Conservation (phyloP, 1,140 invertebrate species). For the Eupeodes corollae region DNA sequence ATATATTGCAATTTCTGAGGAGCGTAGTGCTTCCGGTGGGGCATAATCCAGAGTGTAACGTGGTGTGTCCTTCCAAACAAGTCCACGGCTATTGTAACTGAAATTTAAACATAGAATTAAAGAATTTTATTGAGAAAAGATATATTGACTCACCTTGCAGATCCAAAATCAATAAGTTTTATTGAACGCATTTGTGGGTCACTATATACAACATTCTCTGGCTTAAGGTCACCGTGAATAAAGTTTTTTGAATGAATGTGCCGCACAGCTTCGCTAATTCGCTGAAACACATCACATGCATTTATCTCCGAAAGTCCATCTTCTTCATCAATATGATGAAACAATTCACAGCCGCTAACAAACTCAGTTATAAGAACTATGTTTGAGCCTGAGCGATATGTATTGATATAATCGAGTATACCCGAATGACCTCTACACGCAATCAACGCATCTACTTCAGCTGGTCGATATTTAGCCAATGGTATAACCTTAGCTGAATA, state of each 20-base stretch:
- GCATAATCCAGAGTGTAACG: constrained; percentile 85
- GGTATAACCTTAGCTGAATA: constrained; percentile 55
- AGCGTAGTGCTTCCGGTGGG: constrained; percentile 71
- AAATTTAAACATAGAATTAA: neutral
- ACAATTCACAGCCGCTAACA: constrained; percentile 77
- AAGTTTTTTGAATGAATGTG: constrained; percentile 71
- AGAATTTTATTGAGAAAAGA: neutral
- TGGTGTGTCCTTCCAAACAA: constrained; percentile 60
- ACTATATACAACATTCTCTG: constrained; percentile 74
- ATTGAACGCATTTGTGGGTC: constrained; percentile 48
- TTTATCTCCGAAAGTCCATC: constrained; percentile 56
- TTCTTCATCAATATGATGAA: constrained; percentile 51
- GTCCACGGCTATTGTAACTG: constrained; percentile 47
- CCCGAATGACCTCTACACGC: constrained; percentile 54
- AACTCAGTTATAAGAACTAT: constrained; percentile 77
- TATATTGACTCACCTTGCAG: constrained; percentile 44
- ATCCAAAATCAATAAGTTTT: constrained; percentile 85
- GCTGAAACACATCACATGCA: constrained; percentile 57
- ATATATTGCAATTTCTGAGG: constrained; percentile 47
- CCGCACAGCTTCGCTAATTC: constrained; percentile 65
- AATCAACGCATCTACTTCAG: constrained; percentile 27
- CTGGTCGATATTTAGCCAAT: constrained; percentile 43
- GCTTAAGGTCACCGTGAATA: constrained; percentile 81
- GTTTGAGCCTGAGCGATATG: constrained; percentile 65
- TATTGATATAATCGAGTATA: constrained; percentile 77